A percentile compares a stretch with the other conserved stretches of the same genome.
Evolutionary conservation across 2,113 vertebrate genomes (phyloP).

Genomic region (Pedetes capensis): DNA sequence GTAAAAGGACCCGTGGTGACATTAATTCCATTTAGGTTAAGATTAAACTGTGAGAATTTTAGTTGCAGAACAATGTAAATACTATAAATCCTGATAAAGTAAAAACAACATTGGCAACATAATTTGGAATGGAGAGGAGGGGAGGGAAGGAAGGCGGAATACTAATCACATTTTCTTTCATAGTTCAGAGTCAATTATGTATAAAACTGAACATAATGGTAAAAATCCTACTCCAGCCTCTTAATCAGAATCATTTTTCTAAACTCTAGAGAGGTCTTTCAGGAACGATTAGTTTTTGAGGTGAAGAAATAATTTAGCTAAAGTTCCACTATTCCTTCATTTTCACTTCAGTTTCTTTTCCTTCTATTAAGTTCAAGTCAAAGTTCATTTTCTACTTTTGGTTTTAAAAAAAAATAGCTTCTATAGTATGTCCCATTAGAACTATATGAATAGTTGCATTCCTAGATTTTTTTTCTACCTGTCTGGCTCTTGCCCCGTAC

Average conservation of each 20-base stretch:
- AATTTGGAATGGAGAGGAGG: not conserved
- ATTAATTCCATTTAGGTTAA: constrained; percentile 37
- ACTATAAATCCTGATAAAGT: constrained; percentile 41
- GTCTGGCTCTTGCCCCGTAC: not conserved
- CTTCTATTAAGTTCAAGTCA: not conserved
- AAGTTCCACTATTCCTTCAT: not conserved
- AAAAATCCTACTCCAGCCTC: not conserved
- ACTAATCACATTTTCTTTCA: constrained; percentile 7
- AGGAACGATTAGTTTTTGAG: constrained; percentile 30
- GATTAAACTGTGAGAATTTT: constrained; percentile 44
- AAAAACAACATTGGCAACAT: constrained; percentile 43
- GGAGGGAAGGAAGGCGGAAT: not conserved
- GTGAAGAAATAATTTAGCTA: constrained; percentile 33
- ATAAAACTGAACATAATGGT: not conserved
- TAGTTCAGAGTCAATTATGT: not conserved
- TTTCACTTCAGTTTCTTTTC: constrained; percentile 42
- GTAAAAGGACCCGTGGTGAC: not conserved
- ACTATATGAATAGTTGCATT: not conserved
- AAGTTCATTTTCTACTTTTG: not conserved
- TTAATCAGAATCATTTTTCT: constrained; percentile 42
- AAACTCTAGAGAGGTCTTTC: constrained; percentile 26
- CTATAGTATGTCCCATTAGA: not conserved
- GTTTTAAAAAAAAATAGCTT: not conserved
- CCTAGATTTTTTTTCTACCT: not conserved
- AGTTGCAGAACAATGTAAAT: constrained; percentile 50